Base-by-base conservation (phyloP, 2,888 invertebrate species). In the Drosophila infuscata region DNA sequence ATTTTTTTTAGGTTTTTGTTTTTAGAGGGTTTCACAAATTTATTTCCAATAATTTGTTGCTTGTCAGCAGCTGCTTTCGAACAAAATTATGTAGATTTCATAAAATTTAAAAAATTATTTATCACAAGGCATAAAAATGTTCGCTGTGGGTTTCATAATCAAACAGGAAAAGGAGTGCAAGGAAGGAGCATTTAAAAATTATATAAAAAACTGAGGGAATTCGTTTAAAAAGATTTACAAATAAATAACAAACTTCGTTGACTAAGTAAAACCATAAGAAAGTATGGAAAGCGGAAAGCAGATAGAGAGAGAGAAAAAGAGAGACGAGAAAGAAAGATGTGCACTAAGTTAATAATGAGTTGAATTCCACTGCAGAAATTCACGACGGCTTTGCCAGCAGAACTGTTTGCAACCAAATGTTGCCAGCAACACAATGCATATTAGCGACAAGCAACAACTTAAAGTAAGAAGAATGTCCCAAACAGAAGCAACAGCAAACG, bases 231-330 rank as follows among this genome's bases (percentile, higher is more conserved):
- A n/a, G 46, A 60, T 82, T 84, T 85, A 74, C 72, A 81, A 86
- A 86, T 85, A 85, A 85, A 85, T 85, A 85, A 85, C 85, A 85
- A 85, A 75, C 54, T 38, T 76, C 61, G 54, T 76, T 88, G 74
- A 81, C 81, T 79, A 81, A 73, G 63, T 59, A 74, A 66, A 56
- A 62, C 38, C 33, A 41, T n/a, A 56, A 58, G n/a, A 51, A 62
- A 53, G 59, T 59, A 56, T 36, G 6, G 25, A 9, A n/a, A 36
- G 35, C 29, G 6, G 38, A 29, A 35, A 36, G 32, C 25, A 15
- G 51, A 15, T 25, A 25, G 30, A 32, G 48, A 35, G 33, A 46
- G 48, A 56, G 25, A 46, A 53, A 32, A 25, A 53, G 41, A 7
- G 8, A 33, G 25, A 35, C 12, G 41, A 7, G n/a, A 33, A 9